phyloP scores from a whole-genome alignment of 2,797 vertebrate genomes.

The Mus spretus region DNA sequence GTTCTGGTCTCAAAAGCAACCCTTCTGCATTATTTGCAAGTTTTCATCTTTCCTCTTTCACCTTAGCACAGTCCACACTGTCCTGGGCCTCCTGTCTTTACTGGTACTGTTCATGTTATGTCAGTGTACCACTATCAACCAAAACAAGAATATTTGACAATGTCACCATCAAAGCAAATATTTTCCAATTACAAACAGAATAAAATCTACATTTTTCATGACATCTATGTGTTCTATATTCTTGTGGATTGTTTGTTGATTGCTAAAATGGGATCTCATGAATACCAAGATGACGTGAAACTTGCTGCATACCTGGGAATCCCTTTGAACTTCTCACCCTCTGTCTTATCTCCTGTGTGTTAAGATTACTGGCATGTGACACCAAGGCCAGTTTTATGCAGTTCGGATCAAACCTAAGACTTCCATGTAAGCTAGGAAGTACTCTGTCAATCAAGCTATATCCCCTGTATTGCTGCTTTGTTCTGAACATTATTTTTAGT shows the following conservation, averaged over 20 bases:
- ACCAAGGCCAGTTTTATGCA: background rate
- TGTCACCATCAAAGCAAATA: background rate
- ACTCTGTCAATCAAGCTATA: background rate
- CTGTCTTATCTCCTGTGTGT: background rate
- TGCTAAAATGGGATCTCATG: background rate
- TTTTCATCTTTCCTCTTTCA: background rate
- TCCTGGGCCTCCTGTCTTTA: background rate
- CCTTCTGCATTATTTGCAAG: background rate
- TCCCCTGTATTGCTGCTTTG: background rate
- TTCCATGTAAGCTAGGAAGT: background rate
- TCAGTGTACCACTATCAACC: background rate
- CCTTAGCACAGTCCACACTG: background rate
- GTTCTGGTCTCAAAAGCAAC: background rate
- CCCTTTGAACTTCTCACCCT: background rate
- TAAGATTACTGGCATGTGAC: background rate
- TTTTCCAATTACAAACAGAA: background rate
- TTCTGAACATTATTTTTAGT: background rate
- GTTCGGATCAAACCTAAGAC: background rate
- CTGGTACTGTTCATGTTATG: background rate
- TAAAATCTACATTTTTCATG: background rate
- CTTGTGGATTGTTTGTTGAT: background rate
- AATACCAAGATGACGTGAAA: background rate
- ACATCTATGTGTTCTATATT: background rate
- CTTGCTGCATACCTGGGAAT: background rate
- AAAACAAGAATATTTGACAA: background rate